phyloP scores from a whole-genome alignment of 2,113 vertebrate species.

The Anarrhichthys ocellatus region DNA sequence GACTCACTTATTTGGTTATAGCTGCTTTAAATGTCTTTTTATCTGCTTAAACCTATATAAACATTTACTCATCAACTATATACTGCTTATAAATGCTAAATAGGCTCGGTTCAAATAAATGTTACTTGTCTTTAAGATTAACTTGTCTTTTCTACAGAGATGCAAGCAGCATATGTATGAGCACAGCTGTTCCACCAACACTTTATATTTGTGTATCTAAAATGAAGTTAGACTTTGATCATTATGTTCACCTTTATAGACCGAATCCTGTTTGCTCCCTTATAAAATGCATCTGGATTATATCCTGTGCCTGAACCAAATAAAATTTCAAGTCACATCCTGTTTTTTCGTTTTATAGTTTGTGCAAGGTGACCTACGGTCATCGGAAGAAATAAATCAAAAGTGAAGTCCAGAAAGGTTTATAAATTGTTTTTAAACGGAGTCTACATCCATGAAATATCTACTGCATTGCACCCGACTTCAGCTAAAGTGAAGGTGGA shows the following conservation, averaged over 20 bases:
- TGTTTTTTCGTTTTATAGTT: conserved; percentile 1
- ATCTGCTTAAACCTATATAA: conserved; percentile 1
- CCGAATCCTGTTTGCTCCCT: background rate
- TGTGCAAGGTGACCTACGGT: background rate
- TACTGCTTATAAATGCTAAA: background rate
- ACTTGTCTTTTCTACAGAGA: background rate
- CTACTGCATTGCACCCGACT: background rate
- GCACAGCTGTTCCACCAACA: background rate
- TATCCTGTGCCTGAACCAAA: background rate
- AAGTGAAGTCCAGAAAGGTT: conserved; percentile 3
- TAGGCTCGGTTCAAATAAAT: background rate
- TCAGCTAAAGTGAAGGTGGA: background rate
- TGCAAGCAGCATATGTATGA: conserved; percentile 3
- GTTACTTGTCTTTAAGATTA: background rate
- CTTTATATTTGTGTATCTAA: background rate
- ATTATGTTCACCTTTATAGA: background rate
- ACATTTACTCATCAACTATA: background rate
- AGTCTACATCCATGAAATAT: background rate
- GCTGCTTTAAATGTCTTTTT: background rate
- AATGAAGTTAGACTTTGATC: background rate
- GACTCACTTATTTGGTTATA: background rate
- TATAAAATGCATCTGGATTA: background rate
- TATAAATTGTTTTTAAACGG: conserved; percentile 13
- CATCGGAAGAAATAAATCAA: conserved; percentile 5
- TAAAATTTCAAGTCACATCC: background rate